Conservation (phyloP, 2,888 invertebrate species). For the Stegophylla sp. region DNA sequence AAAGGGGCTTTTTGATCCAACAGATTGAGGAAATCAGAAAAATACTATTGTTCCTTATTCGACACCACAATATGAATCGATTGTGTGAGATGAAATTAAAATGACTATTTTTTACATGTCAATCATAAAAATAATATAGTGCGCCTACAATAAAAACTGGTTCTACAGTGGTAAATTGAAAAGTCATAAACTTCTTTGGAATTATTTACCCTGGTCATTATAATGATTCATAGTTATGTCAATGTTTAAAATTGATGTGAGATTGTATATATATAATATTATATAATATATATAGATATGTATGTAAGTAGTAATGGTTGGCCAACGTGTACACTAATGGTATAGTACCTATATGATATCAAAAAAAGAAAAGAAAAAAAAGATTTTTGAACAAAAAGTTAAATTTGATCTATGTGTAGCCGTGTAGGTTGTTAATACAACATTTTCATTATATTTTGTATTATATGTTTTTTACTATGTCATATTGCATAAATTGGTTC, state of each 20-base stretch:
- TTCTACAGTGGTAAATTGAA: constrained; percentile 1
- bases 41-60: background rate
- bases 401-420: constrained; percentile 33
- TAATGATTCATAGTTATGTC: constrained; percentile 38
- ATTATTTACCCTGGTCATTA: constrained; percentile 33
- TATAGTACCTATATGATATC: background rate
- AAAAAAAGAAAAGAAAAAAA: constrained; percentile 35
- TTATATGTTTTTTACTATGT: background rate
- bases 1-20: background rate
- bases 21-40: background rate
- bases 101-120: constrained; percentile 17
- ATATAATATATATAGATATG: background rate
- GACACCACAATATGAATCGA: background rate
- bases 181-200: constrained; percentile 9
- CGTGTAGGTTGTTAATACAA: too few species aligned
- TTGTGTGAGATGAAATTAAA: constrained; percentile 15
- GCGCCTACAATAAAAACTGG: constrained; percentile 21
- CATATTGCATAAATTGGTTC: background rate
- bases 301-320: background rate
- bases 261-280: background rate
- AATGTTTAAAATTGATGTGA: constrained; percentile 41
- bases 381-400: background rate
- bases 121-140: constrained; percentile 32
- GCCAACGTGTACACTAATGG: background rate
- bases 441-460: background rate